Conservation (phyloP, 2,113 vertebrate genomes). For the Furnarius figulus region DNA sequence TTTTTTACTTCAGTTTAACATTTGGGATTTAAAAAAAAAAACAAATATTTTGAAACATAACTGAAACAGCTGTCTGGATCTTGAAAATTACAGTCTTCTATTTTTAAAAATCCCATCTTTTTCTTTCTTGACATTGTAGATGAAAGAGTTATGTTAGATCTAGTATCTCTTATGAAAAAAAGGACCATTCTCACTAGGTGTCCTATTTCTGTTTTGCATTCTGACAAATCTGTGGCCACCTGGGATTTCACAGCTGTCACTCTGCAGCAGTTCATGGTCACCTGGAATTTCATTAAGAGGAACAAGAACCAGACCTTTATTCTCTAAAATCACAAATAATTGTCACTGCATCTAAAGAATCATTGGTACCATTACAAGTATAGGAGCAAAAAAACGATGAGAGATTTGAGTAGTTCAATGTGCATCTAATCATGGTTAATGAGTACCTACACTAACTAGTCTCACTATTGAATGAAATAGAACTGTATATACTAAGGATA, state of each 20-base stretch:
- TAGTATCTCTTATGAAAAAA: not conserved
- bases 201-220: not conserved
- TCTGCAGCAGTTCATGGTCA: not conserved
- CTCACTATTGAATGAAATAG: not conserved
- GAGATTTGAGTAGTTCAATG: not conserved
- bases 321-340: not conserved
- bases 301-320: not conserved
- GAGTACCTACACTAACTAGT: not conserved
- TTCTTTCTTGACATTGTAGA: not conserved
- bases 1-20: not conserved
- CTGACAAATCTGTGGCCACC: not conserved
- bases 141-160: not conserved
- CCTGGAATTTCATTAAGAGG: not conserved
- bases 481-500: not conserved
- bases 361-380: not conserved
- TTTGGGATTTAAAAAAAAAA: not conserved
- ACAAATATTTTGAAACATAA: not conserved
- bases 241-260: not conserved
- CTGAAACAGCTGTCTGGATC: not conserved
- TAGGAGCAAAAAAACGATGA: not conserved
- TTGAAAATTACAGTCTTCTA: not conserved
- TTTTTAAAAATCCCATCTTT: not conserved
- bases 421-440: not conserved
- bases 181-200: not conserved
- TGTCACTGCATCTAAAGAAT: not conserved